phyloP scores from a whole-genome alignment of 2,113 vertebrate genomes.

The Euleptes europaea region DNA sequence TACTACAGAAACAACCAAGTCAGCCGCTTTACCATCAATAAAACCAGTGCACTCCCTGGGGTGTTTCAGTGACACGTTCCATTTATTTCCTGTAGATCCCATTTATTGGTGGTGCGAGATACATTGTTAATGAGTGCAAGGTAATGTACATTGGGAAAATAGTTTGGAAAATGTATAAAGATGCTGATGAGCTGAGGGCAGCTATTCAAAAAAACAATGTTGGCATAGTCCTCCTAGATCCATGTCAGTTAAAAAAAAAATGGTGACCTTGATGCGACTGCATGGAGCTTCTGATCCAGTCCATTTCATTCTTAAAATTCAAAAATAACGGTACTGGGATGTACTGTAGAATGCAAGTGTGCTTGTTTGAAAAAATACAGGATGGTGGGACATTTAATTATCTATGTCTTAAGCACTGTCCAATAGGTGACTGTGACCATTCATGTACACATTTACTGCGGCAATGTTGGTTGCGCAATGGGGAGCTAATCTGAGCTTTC shows the following conservation, averaged over 20 bases:
- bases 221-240: not conserved
- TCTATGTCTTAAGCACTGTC: not conserved
- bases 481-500: not conserved
- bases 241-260: not conserved
- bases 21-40: conserved; percentile 24
- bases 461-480: too few species aligned
- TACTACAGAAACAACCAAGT: not conserved
- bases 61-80: not conserved
- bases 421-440: not conserved
- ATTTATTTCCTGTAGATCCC: not conserved
- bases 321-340: not conserved
- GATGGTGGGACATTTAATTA: too few species aligned
- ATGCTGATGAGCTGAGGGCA: not conserved
- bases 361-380: too few species aligned
- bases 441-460: not conserved
- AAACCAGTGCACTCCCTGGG: not conserved
- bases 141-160: not conserved
- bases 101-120: conserved; percentile 2
- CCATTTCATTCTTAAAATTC: not conserved
- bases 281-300: not conserved
- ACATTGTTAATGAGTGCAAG: not conserved
- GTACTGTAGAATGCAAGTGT: too few species aligned
- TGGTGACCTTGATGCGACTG: not conserved
- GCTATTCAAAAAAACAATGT: not conserved
- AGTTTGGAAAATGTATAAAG: not conserved